These are phyloP conservation scores for Hemicordylus capensis DNA, from an alignment of 2,113 vertebrate species.

Conservation along the genomic window DNA sequence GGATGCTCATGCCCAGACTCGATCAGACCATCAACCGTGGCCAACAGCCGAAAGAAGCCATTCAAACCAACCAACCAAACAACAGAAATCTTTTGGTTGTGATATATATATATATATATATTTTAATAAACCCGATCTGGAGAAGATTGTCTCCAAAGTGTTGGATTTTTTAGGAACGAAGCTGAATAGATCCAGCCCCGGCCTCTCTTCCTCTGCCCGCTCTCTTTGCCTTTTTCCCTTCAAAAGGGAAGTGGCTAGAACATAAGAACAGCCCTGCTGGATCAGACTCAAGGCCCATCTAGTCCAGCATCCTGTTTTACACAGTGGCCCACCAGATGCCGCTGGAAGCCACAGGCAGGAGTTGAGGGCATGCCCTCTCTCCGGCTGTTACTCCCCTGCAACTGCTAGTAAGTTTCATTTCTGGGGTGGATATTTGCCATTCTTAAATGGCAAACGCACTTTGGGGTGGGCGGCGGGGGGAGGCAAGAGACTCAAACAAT, in stretches of 20 bases:
- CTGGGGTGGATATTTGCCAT: background rate
- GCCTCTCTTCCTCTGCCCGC: too few species aligned
- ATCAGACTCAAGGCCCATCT: too few species aligned
- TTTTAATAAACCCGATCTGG: too few species aligned
- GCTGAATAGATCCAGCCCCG: background rate
- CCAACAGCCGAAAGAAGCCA: background rate
- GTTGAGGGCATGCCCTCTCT: too few species aligned
- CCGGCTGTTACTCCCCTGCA: too few species aligned
- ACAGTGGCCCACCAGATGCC: too few species aligned
- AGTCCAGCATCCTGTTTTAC: too few species aligned
- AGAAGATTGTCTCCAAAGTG: too few species aligned
- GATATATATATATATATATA: too few species aligned
- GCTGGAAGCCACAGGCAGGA: too few species aligned
- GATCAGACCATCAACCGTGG: background rate
- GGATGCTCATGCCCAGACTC: conserved; percentile 31
- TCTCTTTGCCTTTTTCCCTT: background rate
- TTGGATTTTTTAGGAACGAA: background rate
- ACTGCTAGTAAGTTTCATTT: background rate
- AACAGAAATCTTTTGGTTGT: background rate
- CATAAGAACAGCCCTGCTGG: too few species aligned
- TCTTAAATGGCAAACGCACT: background rate
- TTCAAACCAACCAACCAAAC: background rate
- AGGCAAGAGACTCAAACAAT: too few species aligned
- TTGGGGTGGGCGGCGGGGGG: background rate
- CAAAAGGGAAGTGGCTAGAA: background rate